Base-by-base conservation (phyloP, 2,888 invertebrate genomes). In the Raillietiella orientalis region DNA sequence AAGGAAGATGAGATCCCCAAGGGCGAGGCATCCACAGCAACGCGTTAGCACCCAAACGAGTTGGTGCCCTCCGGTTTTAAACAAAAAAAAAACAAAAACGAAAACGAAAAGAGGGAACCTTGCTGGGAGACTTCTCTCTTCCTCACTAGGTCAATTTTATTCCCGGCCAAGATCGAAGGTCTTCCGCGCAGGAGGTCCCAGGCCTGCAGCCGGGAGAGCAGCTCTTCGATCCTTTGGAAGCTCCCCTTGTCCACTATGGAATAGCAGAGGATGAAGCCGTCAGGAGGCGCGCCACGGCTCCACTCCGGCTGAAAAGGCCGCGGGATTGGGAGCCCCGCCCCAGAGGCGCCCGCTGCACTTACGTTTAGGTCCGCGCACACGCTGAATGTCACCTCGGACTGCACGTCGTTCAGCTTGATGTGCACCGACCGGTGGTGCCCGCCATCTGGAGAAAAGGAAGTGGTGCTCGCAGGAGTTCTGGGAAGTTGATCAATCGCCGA, bases 201-300 rank as follows among this genome's bases (percentile, higher is more conserved):
- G 45, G 72, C 72, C 41, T 70, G 61, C 16, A 82, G 53, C 37
- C 65, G 56, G 24, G 63, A 60, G 29, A 82, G 43, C 36, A 72
- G 66, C 36, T 64, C 64, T 42, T 72, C 72, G 4, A 72, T 71
- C 37, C 62, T 60, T 43, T 66, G 66, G 49, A 72, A 75, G 36
- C 72, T 74, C 16, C 70, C 64, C 46, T 74, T 74, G 52, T 77
- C 75, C 35, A 79, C 72, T 37, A 79, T 77, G 4, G 77, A 77
- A 52, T 74, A 84, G 40, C 82, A 63, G 26, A 82, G 61, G 21
- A 82, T 58, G 47, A 72, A 79, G 5, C 75, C 79, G 44, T 77
- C 72, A 1, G 69, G 66, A 2, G 66, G 62, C 35, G 59, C 56
- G 2, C 51, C 43, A 21, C 59, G 54, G 40, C 71, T 69, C 35